These are phyloP conservation scores for Meloe dianella DNA, from an alignment of 2,888 invertebrate species.

Conservation along the genomic window DNA sequence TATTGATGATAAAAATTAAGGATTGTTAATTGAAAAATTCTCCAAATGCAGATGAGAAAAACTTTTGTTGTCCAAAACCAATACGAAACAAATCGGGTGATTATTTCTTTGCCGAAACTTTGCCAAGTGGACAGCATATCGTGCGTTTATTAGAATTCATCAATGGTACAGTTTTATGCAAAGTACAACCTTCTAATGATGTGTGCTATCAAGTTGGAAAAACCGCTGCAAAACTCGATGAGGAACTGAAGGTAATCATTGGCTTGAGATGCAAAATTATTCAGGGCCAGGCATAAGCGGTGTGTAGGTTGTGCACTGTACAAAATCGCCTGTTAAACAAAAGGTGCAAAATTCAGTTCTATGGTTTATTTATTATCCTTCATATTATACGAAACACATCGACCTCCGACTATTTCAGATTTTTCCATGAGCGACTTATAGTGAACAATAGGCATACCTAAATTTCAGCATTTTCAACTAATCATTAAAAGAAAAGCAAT, in stretches of 20 bases:
- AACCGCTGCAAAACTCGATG: conserved; percentile 73
- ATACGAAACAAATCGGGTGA: conserved; percentile 71
- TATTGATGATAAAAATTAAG: conserved; percentile 3
- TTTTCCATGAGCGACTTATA: too few relatives aligned
- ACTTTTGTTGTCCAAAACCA: conserved; percentile 73
- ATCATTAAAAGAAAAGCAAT: too few relatives aligned
- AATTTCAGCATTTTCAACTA: too few relatives aligned
- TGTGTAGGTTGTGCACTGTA: too few relatives aligned
- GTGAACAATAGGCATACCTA: too few relatives aligned
- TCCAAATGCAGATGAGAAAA: conserved; percentile 62
- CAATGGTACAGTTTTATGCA: conserved; percentile 73
- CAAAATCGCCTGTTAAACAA: too few relatives aligned
- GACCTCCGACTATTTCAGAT: too few relatives aligned
- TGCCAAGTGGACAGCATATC: conserved; percentile 65
- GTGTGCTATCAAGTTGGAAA: conserved; percentile 76
- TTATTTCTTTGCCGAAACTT: conserved; percentile 65
- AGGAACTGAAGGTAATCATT: conserved; percentile 69
- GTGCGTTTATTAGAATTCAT: conserved; percentile 79
- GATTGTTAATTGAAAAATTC: background rate
- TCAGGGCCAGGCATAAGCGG: too few relatives aligned
- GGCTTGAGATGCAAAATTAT: too few relatives aligned
- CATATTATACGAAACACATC: too few relatives aligned
- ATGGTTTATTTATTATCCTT: too few relatives aligned
- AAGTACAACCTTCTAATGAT: conserved; percentile 66
- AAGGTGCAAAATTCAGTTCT: too few relatives aligned